Evolutionary conservation across 2,113 vertebrate species (phyloP).

Genomic region (Cavia aperea): DNA sequence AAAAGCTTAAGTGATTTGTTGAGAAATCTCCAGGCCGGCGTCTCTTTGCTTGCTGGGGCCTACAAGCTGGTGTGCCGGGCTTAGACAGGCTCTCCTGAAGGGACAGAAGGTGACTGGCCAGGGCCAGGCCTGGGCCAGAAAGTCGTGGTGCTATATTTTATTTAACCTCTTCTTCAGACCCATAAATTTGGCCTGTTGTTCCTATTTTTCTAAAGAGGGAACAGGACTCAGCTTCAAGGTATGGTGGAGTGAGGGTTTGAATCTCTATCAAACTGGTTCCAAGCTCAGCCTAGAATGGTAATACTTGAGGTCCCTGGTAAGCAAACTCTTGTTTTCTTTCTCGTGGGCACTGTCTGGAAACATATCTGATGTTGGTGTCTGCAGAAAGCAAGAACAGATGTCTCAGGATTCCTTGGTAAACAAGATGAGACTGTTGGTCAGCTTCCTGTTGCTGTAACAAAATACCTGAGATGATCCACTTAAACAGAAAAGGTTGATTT

Average conservation of each 20-base stretch:
- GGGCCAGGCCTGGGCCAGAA: fast-evolving
- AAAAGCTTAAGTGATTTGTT: neutral
- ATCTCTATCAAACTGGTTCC: neutral
- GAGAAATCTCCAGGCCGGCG: neutral
- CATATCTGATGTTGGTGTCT: neutral
- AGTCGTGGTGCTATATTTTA: fast-evolving
- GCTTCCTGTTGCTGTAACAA: neutral
- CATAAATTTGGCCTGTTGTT: neutral
- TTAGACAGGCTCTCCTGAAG: neutral
- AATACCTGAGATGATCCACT: neutral
- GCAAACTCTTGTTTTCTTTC: neutral
- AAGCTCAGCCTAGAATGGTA: neutral
- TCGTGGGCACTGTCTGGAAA: fast-evolving
- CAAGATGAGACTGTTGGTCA: too few species aligned
- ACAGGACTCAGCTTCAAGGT: neutral
- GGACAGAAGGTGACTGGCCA: neutral
- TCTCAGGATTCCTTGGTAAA: neutral
- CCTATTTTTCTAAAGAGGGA: neutral
- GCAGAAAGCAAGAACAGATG: neutral
- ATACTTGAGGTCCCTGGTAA: fast-evolving
- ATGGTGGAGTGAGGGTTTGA: neutral
- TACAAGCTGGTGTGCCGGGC: fast-evolving
- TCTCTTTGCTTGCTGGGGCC: fast-evolving
- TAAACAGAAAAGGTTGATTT: neutral
- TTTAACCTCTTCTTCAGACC: neutral